phyloP scores from a whole-genome alignment of 2,888 invertebrate genomes.

The Piscicola geometra region DNA sequence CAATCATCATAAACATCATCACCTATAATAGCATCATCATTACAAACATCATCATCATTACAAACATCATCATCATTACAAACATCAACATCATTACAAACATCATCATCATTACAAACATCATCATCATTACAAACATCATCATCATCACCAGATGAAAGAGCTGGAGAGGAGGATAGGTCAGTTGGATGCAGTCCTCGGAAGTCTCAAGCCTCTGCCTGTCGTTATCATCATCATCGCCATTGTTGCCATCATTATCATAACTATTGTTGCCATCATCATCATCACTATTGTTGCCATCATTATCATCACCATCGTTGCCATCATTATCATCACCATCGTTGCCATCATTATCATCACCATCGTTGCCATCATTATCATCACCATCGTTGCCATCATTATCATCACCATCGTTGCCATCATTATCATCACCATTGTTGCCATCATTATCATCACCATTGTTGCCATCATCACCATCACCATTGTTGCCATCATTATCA shows the following conservation, averaged over 20 bases:
- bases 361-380: conserved; percentile 13
- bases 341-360: background rate
- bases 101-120: background rate
- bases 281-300: too few species aligned
- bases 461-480: conserved; percentile 2
- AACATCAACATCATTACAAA: background rate
- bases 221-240: background rate
- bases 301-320: too few species aligned
- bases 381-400: too few species aligned
- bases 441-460: conserved; percentile 14
- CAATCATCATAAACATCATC: too few species aligned
- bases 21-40: too few species aligned
- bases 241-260: too few species aligned
- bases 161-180: conserved; percentile 21
- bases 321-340: background rate
- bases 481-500: too few species aligned
- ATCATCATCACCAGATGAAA: background rate
- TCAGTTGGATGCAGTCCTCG: background rate
- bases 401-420: too few species aligned
- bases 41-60: too few species aligned
- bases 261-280: too few species aligned
- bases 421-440: background rate
- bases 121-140: background rate
- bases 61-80: too few species aligned
- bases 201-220: conserved; percentile 10